phyloP scores from a whole-genome alignment of 2,113 vertebrate genomes.

The Hippocampus abdominalis region DNA sequence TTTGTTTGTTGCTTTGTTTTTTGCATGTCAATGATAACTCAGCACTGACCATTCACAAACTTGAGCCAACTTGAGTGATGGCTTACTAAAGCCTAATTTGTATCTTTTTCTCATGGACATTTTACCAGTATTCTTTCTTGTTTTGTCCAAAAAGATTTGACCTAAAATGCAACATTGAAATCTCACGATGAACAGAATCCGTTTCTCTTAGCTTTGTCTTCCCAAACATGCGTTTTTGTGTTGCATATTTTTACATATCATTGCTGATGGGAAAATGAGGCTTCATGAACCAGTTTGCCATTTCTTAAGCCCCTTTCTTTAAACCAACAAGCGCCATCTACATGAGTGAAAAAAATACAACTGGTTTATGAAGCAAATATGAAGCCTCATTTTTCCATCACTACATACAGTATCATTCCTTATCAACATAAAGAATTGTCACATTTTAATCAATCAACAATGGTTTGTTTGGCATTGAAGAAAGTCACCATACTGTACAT shows the following conservation, averaged over 20 bases:
- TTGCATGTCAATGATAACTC: constrained; percentile 49
- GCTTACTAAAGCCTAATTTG: constrained; percentile 4
- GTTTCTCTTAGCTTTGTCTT: background rate
- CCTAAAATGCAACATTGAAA: background rate
- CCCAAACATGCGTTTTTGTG: background rate
- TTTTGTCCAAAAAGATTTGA: background rate
- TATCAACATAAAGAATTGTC: background rate
- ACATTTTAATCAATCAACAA: background rate
- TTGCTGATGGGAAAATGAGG: no score
- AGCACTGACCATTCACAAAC: constrained; percentile 31
- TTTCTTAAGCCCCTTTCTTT: no score
- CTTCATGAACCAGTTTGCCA: no score
- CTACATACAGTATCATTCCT: background rate
- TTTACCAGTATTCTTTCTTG: background rate
- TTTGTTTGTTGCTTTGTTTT: constrained; percentile 13
- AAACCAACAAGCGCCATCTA: no score
- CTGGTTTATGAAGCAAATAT: no score
- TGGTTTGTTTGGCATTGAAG: background rate
- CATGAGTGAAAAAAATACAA: no score
- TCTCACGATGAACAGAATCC: background rate
- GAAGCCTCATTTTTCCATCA: no score
- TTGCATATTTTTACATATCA: background rate
- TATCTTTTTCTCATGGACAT: background rate
- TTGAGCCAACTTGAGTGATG: constrained; percentile 6
- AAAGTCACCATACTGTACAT: background rate